These are phyloP conservation scores for Mugil cephalus DNA, from an alignment of 2,113 vertebrate genomes.

Conservation along the genomic window DNA sequence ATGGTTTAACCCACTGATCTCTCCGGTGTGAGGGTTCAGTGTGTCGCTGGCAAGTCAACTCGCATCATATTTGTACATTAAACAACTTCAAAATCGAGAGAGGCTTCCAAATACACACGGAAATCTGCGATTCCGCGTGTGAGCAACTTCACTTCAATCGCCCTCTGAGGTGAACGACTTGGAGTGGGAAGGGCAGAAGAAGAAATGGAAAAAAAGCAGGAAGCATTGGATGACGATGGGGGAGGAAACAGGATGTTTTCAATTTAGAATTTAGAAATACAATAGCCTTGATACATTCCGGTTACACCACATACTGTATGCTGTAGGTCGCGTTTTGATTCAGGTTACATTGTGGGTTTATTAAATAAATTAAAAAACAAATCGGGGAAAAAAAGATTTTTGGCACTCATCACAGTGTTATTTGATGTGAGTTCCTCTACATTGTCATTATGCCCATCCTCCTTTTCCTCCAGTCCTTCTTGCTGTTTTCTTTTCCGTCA, in stretches of 20 bases:
- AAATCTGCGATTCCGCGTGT: background rate
- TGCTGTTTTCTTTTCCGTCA: too few relatives aligned
- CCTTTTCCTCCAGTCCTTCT: too few relatives aligned
- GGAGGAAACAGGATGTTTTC: slow-evolving; percentile 42
- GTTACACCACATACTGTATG: background rate
- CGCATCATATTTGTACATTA: slow-evolving; percentile 37
- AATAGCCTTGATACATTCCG: slow-evolving; percentile 9
- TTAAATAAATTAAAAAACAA: too few relatives aligned
- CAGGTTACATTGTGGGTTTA: slow-evolving; percentile 1
- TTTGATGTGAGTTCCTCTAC: too few relatives aligned
- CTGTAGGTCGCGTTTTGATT: slow-evolving; percentile 1
- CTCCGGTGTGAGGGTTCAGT: slow-evolving; percentile 52
- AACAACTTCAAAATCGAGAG: slow-evolving; percentile 20
- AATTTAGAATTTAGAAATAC: slow-evolving; percentile 15
- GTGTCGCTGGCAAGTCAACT: slow-evolving; percentile 51
- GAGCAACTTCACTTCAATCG: background rate
- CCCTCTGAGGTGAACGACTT: background rate
- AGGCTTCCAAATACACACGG: background rate
- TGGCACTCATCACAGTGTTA: too few relatives aligned
- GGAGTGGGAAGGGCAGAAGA: slow-evolving; percentile 1
- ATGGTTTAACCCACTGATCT: slow-evolving; percentile 75
- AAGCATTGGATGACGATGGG: slow-evolving; percentile 7
- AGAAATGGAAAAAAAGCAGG: slow-evolving; percentile 19
- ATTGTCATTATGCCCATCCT: too few relatives aligned
- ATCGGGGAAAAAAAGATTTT: too few relatives aligned